These are phyloP conservation scores for Goniozus legneri DNA, from an alignment of 1,140 invertebrate genomes.

Conservation along the genomic window DNA sequence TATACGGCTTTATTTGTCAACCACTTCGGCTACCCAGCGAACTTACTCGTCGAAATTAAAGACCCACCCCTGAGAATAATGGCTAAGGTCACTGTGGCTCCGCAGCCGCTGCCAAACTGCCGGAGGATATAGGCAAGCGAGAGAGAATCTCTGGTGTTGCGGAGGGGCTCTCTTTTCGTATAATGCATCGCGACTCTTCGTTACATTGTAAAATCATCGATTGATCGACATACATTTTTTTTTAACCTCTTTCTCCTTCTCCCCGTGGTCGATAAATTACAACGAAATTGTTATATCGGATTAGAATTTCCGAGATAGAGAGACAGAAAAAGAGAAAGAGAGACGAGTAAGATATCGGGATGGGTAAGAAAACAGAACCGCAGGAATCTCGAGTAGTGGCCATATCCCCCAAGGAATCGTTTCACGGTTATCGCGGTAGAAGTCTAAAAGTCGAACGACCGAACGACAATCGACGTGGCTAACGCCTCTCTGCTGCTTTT, in stretches of 20 bases:
- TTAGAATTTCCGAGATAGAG: too few species aligned
- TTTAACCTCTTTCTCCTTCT: too few species aligned
- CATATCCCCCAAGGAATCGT: slow-evolving; percentile 6
- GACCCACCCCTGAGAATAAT: slow-evolving; percentile 27
- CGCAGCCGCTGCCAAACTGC: slow-evolving; percentile 5
- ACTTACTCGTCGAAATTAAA: slow-evolving; percentile 29
- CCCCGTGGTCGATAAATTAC: too few species aligned
- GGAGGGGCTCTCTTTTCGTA: too few species aligned
- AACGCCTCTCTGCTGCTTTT: slow-evolving; percentile 20
- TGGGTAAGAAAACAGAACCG: too few species aligned
- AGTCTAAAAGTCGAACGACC: slow-evolving; percentile 19
- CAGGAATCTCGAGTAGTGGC: slow-evolving; percentile 20
- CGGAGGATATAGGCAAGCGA: neutral
- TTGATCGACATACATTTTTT: too few species aligned
- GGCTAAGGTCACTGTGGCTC: slow-evolving; percentile 18
- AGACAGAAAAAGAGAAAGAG: too few species aligned
- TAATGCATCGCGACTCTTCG: too few species aligned
- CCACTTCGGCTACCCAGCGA: slow-evolving; percentile 22
- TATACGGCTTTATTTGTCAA: slow-evolving; percentile 42
- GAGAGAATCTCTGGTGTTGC: too few species aligned
- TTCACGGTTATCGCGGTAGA: slow-evolving; percentile 13
- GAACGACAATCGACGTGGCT: slow-evolving; percentile 12
- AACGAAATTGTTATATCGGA: too few species aligned
- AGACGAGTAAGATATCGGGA: too few species aligned
- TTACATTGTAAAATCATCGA: too few species aligned